A percentile compares a stretch with the other conserved stretches of the same genome.
phyloP scores from a whole-genome alignment of 2,797 vertebrate species.

The Poeciliopsis gracilis region DNA sequence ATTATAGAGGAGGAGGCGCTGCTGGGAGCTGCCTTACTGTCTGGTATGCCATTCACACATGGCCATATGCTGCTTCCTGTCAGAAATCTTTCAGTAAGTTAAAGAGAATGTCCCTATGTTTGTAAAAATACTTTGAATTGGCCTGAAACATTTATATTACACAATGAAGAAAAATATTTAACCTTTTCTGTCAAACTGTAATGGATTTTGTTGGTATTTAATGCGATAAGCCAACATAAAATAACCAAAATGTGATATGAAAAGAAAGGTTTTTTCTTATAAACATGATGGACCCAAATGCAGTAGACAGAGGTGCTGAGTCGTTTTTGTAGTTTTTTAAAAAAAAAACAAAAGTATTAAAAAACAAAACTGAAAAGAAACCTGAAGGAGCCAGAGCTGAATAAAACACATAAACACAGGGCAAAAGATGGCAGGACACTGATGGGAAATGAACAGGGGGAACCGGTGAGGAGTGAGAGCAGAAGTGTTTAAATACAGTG shows the following conservation, averaged over 20 bases:
- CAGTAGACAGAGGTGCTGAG: no score
- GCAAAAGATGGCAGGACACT: no score
- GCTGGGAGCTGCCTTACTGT: slow-evolving; percentile 43
- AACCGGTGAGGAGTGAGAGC: no score
- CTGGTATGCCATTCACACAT: slow-evolving; percentile 60
- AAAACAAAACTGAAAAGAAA: no score
- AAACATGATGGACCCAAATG: neutral
- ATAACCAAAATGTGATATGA: neutral
- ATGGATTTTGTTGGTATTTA: neutral
- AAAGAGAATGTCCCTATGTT: slow-evolving; percentile 17
- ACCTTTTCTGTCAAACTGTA: neutral
- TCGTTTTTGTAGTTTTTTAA: no score
- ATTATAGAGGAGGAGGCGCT: slow-evolving; percentile 20
- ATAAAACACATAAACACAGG: no score
- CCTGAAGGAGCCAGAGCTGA: no score
- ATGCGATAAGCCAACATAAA: neutral
- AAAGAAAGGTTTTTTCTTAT: neutral
- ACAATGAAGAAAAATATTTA: neutral
- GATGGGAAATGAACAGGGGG: no score
- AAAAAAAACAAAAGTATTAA: no score
- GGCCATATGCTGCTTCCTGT: slow-evolving; percentile 62
- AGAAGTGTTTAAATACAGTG: no score
- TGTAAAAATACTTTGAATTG: neutral
- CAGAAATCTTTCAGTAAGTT: slow-evolving; percentile 45
- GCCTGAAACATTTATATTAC: neutral